These are phyloP conservation scores for Hydropsyche betteni DNA, from an alignment of 2,888 invertebrate species.

Conservation along the genomic window DNA sequence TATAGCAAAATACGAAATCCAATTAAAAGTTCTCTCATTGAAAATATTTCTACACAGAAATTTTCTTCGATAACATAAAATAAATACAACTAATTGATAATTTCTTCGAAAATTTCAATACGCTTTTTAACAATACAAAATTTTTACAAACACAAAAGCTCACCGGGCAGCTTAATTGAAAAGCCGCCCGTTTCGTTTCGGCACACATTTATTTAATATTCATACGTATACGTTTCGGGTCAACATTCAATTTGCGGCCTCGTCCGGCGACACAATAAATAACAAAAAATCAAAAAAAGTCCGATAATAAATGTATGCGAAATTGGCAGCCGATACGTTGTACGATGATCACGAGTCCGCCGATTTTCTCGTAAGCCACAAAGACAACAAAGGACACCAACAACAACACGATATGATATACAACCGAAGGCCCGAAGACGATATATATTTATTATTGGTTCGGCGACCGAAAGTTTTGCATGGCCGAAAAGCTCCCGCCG, in stretches of 20 bases:
- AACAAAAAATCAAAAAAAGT: background rate
- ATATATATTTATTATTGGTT: slow-evolving; percentile 24
- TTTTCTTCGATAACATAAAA: background rate
- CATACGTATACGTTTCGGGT: background rate
- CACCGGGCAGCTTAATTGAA: background rate
- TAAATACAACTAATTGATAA: too few relatives aligned
- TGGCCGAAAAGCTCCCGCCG: slow-evolving; percentile 37
- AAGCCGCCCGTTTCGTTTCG: background rate
- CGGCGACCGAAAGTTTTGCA: slow-evolving; percentile 36
- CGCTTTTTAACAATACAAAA: background rate
- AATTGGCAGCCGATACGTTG: slow-evolving; percentile 2
- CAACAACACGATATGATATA: slow-evolving; percentile 12
- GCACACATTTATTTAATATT: background rate
- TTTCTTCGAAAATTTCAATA: too few relatives aligned
- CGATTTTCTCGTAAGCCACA: slow-evolving; percentile 26
- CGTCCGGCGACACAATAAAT: background rate
- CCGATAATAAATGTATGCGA: slow-evolving; percentile 11
- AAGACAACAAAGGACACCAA: slow-evolving; percentile 14
- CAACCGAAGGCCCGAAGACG: slow-evolving; percentile 16
- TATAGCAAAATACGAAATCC: slow-evolving; percentile 20
- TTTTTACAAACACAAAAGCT: background rate
- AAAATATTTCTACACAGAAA: background rate
- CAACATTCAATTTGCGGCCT: background rate
- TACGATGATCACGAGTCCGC: slow-evolving; percentile 29
- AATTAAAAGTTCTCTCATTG: slow-evolving; percentile 15